These are phyloP conservation scores for Sabatieria punctata DNA, from an alignment of 2,888 invertebrate species.

Conservation along the genomic window DNA sequence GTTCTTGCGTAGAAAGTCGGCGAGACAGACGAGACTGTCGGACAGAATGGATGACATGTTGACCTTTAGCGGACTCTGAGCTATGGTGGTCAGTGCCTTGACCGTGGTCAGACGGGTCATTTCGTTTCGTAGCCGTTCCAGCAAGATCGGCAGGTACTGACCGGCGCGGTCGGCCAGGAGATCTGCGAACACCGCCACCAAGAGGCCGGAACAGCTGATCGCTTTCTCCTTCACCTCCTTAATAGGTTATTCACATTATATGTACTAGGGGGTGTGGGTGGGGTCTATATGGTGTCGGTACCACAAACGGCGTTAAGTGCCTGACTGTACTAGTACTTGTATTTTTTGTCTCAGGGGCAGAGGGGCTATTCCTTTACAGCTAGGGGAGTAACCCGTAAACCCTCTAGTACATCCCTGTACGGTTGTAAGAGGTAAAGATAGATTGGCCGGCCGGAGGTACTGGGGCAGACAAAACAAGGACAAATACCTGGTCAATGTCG, in stretches of 20 bases:
- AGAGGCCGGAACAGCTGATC: conserved; percentile 71
- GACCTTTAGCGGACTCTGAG: conserved; percentile 49
- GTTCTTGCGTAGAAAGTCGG: conserved; percentile 86
- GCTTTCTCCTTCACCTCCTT: conserved; percentile 89
- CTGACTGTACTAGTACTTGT: too few relatives aligned
- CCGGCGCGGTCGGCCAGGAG: conserved; percentile 55
- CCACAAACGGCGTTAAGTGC: too few relatives aligned
- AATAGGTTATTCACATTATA: neutral
- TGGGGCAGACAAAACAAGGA: neutral
- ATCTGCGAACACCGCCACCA: conserved; percentile 78
- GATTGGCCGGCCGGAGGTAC: too few relatives aligned
- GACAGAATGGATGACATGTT: conserved; percentile 50
- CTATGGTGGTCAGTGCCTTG: conserved; percentile 54
- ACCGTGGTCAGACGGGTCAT: conserved; percentile 90
- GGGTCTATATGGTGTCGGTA: neutral
- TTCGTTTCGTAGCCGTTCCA: conserved; percentile 86
- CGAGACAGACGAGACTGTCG: conserved; percentile 74
- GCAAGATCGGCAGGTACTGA: conserved; percentile 74
- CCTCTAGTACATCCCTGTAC: too few relatives aligned
- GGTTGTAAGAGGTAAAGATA: too few relatives aligned
- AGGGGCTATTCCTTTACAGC: too few relatives aligned
- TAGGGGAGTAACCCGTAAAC: too few relatives aligned
- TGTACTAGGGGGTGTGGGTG: neutral
- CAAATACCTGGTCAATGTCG: conserved; percentile 73
- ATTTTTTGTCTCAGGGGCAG: too few relatives aligned